These are phyloP conservation scores for Agrotis puta DNA, from an alignment of 2,888 invertebrate genomes.

Conservation along the genomic window DNA sequence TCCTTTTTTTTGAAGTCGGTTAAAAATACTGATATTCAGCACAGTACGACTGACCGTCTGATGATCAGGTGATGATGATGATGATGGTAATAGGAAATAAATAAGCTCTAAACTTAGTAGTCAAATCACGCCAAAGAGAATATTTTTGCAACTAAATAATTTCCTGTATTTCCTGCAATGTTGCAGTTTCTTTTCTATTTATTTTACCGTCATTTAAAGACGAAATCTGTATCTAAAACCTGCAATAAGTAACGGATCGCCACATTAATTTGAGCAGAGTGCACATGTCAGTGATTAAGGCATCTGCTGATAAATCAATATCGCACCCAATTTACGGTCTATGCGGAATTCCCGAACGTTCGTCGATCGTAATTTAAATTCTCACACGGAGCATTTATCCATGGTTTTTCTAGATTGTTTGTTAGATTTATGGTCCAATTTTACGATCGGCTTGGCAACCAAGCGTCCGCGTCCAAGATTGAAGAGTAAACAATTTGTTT, in stretches of 20 bases:
- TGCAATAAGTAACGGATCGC: neutral
- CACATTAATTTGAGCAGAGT: constrained; percentile 5
- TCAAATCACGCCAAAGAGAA: too few relatives aligned
- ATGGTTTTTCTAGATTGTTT: constrained; percentile 61
- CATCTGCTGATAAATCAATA: constrained; percentile 40
- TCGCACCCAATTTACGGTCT: constrained; percentile 38
- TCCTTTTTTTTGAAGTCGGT: too few relatives aligned
- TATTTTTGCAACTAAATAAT: too few relatives aligned
- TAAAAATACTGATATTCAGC: too few relatives aligned
- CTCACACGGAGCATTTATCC: constrained; percentile 53
- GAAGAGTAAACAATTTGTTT: constrained; percentile 71
- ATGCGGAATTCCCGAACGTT: constrained; percentile 41
- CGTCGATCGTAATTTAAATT: constrained; percentile 53
- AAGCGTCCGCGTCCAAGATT: constrained; percentile 54
- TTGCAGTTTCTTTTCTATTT: too few relatives aligned
- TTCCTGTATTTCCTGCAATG: too few relatives aligned
- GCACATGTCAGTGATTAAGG: constrained; percentile 23
- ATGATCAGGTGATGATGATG: too few relatives aligned
- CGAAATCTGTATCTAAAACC: neutral
- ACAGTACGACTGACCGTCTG: too few relatives aligned
- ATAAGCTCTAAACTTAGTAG: too few relatives aligned
- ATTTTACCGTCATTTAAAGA: too few relatives aligned
- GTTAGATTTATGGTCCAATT: constrained; percentile 65
- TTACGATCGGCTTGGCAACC: constrained; percentile 62
- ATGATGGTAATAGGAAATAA: too few relatives aligned